Base-by-base conservation (phyloP, 1,140 invertebrate genomes). In the Drosophila murphyi region DNA sequence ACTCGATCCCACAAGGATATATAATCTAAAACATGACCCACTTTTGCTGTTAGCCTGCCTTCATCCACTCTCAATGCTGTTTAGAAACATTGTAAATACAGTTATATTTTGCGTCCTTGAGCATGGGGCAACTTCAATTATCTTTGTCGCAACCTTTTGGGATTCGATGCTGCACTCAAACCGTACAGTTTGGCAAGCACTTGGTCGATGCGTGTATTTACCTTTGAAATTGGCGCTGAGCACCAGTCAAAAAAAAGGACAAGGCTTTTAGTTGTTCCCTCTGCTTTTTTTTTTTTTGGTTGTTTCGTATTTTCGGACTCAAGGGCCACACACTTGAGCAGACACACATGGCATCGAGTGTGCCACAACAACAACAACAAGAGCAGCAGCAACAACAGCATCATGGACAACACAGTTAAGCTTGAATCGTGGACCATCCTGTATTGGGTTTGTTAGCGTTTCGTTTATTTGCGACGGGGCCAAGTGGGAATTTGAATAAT, bases 401-500 rank as follows among this genome's bases (percentile, higher is more conserved):
- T 10, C 12, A 39, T 4, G 55, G 47, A 50, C 28, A 7, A n/a
- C 8, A 47, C 20, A 50, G 20, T 32, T 20, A 32, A 43, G n/a
- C 39, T 29, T 54, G 10, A 59, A 65, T 48, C 39, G 8, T 51
- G 28, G 63, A 70, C 63, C 39, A 41, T 41, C 8, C 7, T 10
- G 39, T 0, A 76, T 68, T 72, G 62, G 31, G 68, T 76, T 71
- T 75, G 62, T 57, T 50, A 48, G 69, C 51, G 56, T 51, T 72
- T 60, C 60, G 64, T 74, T 78, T 74, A 76, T 76, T 71, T 79
- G 67, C 68, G 52, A 43, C 45, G 60, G 52, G 75, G 73, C 75
- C 76, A 73, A 77, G 69, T 72, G 79, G 76, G 68, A 77, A 77
- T 86, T 82, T 81, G 69, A 86, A 80, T 82, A 85, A 82, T 75